phyloP scores from a whole-genome alignment of 2,113 vertebrate species.

The Engraulis encrasicolus region DNA sequence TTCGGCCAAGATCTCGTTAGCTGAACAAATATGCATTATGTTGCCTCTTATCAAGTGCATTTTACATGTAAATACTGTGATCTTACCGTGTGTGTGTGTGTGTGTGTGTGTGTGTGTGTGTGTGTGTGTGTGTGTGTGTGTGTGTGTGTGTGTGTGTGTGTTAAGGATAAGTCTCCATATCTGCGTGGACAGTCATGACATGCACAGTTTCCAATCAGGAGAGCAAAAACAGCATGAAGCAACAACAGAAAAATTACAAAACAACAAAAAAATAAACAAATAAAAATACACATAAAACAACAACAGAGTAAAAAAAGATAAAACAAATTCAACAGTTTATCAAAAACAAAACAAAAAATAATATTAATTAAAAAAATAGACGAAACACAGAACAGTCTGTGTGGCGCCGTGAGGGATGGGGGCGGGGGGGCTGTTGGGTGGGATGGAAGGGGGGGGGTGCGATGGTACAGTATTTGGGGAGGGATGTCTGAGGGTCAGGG shows the following conservation, averaged over 20 bases:
- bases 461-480: too few relatives aligned
- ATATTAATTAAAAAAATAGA: slow-evolving; percentile 51
- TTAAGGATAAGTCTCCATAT: slow-evolving; percentile 40
- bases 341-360: slow-evolving; percentile 50
- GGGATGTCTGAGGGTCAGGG: background rate
- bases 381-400: slow-evolving; percentile 54
- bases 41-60: too few relatives aligned
- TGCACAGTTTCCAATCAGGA: slow-evolving; percentile 20
- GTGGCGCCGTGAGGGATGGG: slow-evolving; percentile 42
- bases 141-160: slow-evolving; percentile 22
- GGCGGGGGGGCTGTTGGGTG: too few relatives aligned
- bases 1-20: too few relatives aligned
- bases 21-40: too few relatives aligned
- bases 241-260: slow-evolving; percentile 57
- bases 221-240: slow-evolving; percentile 44
- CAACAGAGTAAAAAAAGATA: slow-evolving; percentile 36
- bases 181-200: slow-evolving; percentile 28
- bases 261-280: slow-evolving; percentile 19
- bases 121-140: background rate
- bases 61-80: too few relatives aligned
- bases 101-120: background rate
- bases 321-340: background rate
- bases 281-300: slow-evolving; percentile 37
- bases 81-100: background rate
- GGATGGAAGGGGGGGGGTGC: background rate